Evolutionary conservation across 2,797 vertebrate genomes (phyloP).

Genomic region (Uromys caudimaculatus): DNA sequence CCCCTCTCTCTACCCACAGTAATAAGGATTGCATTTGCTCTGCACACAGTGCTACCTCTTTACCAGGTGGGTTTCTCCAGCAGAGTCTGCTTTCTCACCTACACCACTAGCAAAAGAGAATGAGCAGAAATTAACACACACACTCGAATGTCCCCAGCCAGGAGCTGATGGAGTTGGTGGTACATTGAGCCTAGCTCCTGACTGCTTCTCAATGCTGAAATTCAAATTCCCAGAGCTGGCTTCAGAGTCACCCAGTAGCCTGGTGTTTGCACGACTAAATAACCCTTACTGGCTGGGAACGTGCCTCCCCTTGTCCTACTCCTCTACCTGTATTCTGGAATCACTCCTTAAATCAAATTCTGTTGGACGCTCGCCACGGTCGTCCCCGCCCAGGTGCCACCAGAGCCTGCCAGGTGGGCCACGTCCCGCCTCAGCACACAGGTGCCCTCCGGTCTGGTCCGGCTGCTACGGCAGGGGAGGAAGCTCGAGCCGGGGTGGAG

Average conservation of each 20-base stretch:
- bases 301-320: not conserved
- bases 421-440: no score
- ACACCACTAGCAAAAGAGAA: not conserved
- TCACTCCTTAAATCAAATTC: conserved; percentile 39
- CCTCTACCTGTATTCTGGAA: not conserved
- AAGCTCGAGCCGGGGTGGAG: no score
- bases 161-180: not conserved
- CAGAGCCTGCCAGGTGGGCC: no score
- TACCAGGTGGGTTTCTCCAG: not conserved
- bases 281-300: not conserved
- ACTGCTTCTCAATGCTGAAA: not conserved
- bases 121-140: conserved; percentile 6
- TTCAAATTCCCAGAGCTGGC: not conserved
- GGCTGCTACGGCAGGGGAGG: no score
- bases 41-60: not conserved
- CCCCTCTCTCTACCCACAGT: no score
- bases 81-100: not conserved
- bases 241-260: not conserved
- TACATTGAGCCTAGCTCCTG: not conserved
- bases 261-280: not conserved
- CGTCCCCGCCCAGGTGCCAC: no score
- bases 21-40: not conserved
- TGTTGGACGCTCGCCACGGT: no score
- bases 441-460: no score
- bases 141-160: not conserved